Evolutionary conservation across 2,113 vertebrate genomes (phyloP), one percentile per base, ranked within the genome.

Genomic region (Apteryx mantelli): DNA sequence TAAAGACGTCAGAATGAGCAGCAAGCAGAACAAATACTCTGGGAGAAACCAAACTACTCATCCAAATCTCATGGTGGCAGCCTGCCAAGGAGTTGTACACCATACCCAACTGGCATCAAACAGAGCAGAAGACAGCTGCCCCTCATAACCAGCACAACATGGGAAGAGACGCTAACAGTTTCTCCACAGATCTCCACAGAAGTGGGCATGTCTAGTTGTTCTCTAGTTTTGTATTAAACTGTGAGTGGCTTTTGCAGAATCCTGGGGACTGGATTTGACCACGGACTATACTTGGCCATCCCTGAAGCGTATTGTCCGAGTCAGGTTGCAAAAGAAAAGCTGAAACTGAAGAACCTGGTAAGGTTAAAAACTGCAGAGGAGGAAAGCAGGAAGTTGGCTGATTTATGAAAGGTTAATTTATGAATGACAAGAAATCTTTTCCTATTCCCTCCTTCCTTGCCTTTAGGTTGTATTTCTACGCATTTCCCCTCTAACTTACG

Each of bases 1-100:
- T 50, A 91, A 61, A 82, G 40, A 78, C 75, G 28, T 7, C n/a
- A 52, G 65, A 95, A 96, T 8, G 91, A 96, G 83, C 53, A 92
- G 48, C 21, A n/a, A 44, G 44, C 11, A 69, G 68, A 96, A 88
- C 22, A 70, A 65, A 24, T 52, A 36, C 20, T 38, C 73, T 70
- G 71, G 24, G 15, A 88, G 76, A 80, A 93, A 87, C 20, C 36
- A 65, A 53, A 90, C 82, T 91, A 93, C 30, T 95, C 78, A 92
- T 60, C 25, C n/a, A 76, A 82, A 52, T 44, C 12, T 61, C 65
- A 89, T 1, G 79, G 38, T 15, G 32, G 88, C 87, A 94, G 63
- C 14, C 30, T 85, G 66, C 58, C 63, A 82, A 8, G 13, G 81
- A 25, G 11, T 81, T 79, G 14, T 26, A 7, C 78, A 36, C 48